A percentile compares a stretch with the other conserved stretches of the same genome.
Conservation (phyloP, 1,140 invertebrate species). For the Drosophila carrolli region DNA sequence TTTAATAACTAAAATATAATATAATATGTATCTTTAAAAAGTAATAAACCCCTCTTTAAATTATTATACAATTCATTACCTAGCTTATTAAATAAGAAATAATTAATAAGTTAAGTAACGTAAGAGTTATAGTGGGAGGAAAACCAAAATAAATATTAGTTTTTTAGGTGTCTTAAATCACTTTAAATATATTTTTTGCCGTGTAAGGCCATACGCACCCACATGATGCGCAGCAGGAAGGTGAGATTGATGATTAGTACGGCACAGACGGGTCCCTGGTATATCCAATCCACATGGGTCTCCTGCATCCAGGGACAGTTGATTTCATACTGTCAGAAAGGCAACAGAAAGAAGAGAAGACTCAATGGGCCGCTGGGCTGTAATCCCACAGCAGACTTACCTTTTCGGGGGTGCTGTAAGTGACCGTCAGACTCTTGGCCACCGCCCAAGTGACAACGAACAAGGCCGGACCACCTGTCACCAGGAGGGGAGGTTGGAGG, state of each 20-base stretch:
- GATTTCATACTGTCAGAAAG: slow-evolving; percentile 62
- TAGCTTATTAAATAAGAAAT: too few relatives aligned
- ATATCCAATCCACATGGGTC: slow-evolving; percentile 92
- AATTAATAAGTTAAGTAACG: too few relatives aligned
- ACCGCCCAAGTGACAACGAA: slow-evolving; percentile 90
- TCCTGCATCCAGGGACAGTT: slow-evolving; percentile 90
- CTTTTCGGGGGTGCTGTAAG: slow-evolving; percentile 57
- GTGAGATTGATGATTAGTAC: slow-evolving; percentile 93
- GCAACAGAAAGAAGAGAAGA: slow-evolving; percentile 20
- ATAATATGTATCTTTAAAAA: too few relatives aligned
- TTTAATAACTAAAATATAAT: neutral
- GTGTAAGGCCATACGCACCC: slow-evolving; percentile 88
- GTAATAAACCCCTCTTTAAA: too few relatives aligned
- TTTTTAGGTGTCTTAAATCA: too few relatives aligned
- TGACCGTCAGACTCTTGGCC: slow-evolving; percentile 86
- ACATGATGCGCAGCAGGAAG: slow-evolving; percentile 96
- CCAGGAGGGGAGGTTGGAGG: neutral
- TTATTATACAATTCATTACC: too few relatives aligned
- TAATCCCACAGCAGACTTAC: slow-evolving; percentile 33
- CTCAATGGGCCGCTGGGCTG: neutral
- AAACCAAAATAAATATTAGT: too few relatives aligned
- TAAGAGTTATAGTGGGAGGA: too few relatives aligned
- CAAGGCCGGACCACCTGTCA: slow-evolving; percentile 88
- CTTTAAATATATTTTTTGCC: neutral
- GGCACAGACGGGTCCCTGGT: slow-evolving; percentile 89